Conservation (phyloP, 2,113 vertebrate species). For the Eublepharis macularius region DNA sequence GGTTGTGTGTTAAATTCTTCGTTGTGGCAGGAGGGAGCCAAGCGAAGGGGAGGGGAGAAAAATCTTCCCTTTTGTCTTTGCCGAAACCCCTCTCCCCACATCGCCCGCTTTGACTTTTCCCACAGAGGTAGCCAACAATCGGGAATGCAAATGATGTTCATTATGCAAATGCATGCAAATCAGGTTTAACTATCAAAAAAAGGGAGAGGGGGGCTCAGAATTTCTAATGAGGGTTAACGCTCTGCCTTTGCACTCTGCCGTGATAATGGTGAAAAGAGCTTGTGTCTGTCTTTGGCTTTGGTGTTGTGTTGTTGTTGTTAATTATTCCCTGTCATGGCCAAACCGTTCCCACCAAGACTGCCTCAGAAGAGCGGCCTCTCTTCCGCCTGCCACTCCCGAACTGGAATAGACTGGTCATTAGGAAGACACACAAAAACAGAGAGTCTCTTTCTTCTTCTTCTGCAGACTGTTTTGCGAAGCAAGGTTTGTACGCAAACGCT, state of each 20-base stretch:
- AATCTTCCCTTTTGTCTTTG: conserved; percentile 73
- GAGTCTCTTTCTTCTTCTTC: background rate
- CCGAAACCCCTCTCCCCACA: conserved; percentile 57
- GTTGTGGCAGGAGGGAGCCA: background rate
- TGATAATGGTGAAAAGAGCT: conserved; percentile 44
- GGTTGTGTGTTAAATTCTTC: conserved; percentile 42
- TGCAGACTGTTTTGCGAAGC: background rate
- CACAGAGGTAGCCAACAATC: conserved; percentile 93
- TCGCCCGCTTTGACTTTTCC: conserved; percentile 91
- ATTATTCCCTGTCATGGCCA: conserved; percentile 26
- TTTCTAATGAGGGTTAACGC: conserved; percentile 76
- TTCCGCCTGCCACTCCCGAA: background rate
- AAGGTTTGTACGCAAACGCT: background rate
- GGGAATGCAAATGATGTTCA: conserved; percentile 99
- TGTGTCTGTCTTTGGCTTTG: conserved; percentile 39
- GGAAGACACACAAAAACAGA: background rate
- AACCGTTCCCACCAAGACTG: conserved; percentile 11
- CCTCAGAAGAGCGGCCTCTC: background rate
- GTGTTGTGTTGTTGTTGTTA: background rate
- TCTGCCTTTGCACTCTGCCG: conserved; percentile 17
- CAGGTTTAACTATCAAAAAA: conserved; percentile 94
- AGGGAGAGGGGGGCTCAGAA: conserved; percentile 79
- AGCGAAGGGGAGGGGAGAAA: conserved; percentile 45
- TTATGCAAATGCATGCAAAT: conserved; percentile 99
- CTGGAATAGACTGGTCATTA: background rate